Base-by-base conservation (phyloP, 2,888 invertebrate species). In the Agrotis exclamationis region DNA sequence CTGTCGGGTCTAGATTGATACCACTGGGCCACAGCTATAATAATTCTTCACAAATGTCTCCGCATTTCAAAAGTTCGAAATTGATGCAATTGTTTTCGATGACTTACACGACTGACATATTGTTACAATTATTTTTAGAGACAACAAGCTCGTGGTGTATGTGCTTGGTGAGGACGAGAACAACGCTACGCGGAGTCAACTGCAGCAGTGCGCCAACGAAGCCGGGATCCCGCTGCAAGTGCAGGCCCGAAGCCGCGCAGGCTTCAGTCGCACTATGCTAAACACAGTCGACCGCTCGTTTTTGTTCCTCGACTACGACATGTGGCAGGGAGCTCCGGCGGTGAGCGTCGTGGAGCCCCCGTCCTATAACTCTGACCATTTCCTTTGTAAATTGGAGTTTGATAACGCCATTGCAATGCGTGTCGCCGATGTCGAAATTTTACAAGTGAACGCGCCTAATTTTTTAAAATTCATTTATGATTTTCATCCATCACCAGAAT, bases 251-350 rank as follows among this genome's bases (percentile, higher is more conserved):
- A 3, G 14, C 11, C 79, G 82, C 44, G 1, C 24, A 18, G 33
- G 28, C 2, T 50, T 80, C 20, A 44, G 1, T 18, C 53, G 11
- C 18, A n/a, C n/a, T n/a, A 56, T 11, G 39, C 39, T 39, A 39
- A 39, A 39, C 39, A 16, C 22, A 28, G 54, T 54, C 6, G 60
- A 76, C 39, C 45, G 47, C 39, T 84, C 84, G 9, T 79, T 84
- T 33, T 54, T 84, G 20, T 84, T 81, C 44, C 18, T 84, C 3
- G 84, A 85, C 48, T 85, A 70, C 22, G 84, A 85, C 47, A 76
- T 85, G 33, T 85, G 85, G 85, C 0, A 44, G 1, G 51, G 11
- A 9, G 22, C 14, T 2, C 4, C 22, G 1, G 11, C n/a, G n/a
- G 68, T 84, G 0, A 57, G 28, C 7, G 20, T 14, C 5, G 74